Evolutionary conservation across 1,140 invertebrate genomes (phyloP).

Genomic region (Drosophila rhopaloa): DNA sequence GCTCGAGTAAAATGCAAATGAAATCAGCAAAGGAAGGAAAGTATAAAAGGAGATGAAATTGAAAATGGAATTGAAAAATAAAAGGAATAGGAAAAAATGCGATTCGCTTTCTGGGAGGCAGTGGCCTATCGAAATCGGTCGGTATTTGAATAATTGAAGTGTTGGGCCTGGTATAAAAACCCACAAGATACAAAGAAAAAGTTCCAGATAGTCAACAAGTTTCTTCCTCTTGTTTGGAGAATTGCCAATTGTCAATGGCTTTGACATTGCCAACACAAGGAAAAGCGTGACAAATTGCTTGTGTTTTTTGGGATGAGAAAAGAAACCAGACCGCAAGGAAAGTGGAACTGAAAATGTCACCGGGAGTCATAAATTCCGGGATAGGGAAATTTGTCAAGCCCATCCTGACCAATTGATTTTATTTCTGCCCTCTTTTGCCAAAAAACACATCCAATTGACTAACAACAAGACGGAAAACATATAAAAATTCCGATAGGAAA

Average conservation of each 20-base stretch:
- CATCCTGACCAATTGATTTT: conserved; percentile 68
- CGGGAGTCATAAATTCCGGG: conserved; percentile 62
- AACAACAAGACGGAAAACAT: conserved; percentile 38
- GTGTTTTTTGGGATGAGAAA: conserved; percentile 7
- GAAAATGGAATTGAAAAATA: conserved; percentile 29
- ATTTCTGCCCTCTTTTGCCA: neutral
- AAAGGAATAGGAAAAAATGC: conserved; percentile 6
- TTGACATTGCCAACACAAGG: conserved; percentile 51
- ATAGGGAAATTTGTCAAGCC: conserved; percentile 50
- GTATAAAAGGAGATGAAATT: conserved; percentile 27
- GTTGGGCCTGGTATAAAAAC: conserved; percentile 23
- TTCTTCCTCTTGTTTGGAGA: conserved; percentile 16
- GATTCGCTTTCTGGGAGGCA: conserved; percentile 6
- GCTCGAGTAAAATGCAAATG: conserved; percentile 61
- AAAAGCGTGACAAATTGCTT: conserved; percentile 71
- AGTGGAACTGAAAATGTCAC: conserved; percentile 13
- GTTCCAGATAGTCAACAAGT: conserved; percentile 66
- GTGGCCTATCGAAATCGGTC: conserved; percentile 34
- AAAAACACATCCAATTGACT: conserved; percentile 47
- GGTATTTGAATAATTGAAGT: conserved; percentile 57
- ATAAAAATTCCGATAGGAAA: conserved; percentile 42
- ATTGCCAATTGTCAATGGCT: conserved; percentile 46
- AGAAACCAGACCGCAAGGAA: conserved; percentile 16
- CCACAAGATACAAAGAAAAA: conserved; percentile 29
- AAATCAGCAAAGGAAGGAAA: conserved; percentile 33